Conservation (phyloP, 2,113 vertebrate genomes). For the Platanista minor region DNA sequence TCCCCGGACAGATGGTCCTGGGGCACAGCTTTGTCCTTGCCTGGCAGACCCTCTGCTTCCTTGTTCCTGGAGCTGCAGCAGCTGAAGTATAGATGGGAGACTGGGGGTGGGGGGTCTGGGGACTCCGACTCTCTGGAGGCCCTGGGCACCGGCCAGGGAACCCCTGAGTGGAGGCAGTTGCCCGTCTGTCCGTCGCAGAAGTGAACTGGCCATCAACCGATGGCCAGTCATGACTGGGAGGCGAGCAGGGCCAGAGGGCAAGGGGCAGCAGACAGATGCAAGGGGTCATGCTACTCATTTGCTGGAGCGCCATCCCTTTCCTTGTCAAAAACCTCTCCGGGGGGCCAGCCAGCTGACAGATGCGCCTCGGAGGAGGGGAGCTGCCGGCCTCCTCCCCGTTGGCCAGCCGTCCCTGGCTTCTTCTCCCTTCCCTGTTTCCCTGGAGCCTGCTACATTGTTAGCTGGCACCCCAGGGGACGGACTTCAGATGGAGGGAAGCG, state of each 20-base stretch:
- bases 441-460: conserved; percentile 62
- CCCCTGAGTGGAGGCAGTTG: background rate
- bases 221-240: background rate
- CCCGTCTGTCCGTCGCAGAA: background rate
- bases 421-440: conserved; percentile 41
- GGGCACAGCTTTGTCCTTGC: background rate
- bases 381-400: background rate
- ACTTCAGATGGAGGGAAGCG: conserved; percentile 42
- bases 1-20: background rate
- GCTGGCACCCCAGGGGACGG: conserved; percentile 41
- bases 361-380: background rate
- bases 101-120: background rate
- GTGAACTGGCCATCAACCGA: background rate
- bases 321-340: conserved; percentile 44
- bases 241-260: background rate
- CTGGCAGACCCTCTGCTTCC: background rate
- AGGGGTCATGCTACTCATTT: conserved; percentile 54
- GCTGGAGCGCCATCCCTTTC: conserved; percentile 57
- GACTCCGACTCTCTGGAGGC: background rate
- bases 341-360: conserved; percentile 36
- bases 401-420: background rate
- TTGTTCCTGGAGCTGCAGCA: background rate
- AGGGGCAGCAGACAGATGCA: conserved; percentile 16
- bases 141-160: background rate
- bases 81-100: background rate